Percentiles rank a stretch among this genome's conserved stretches.
phyloP scores from a whole-genome alignment of 2,888 invertebrate species.

The Calephelis perditalis region DNA sequence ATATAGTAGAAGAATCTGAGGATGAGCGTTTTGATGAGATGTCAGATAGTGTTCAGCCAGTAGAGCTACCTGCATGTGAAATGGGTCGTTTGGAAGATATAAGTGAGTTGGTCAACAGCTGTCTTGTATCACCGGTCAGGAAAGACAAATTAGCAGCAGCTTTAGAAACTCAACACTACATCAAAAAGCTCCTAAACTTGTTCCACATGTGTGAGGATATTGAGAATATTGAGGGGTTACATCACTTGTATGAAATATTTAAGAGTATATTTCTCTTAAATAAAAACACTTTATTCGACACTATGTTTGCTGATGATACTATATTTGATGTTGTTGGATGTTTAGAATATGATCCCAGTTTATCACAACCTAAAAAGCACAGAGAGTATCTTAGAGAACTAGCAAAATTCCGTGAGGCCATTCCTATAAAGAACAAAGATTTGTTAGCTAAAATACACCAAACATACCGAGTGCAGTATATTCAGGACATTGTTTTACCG shows the following conservation, averaged over 20 bases:
- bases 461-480: constrained; percentile 99
- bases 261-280: constrained; percentile 99
- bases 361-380: constrained; percentile 92
- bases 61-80: constrained; percentile 97
- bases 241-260: constrained; percentile 97
- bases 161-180: constrained; percentile 96
- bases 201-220: constrained; percentile 99
- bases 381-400: constrained; percentile 96
- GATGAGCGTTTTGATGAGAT: constrained; percentile 98
- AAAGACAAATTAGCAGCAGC: constrained; percentile 97
- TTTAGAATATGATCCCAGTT: constrained; percentile 96
- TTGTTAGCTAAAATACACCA: constrained; percentile 99
- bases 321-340: constrained; percentile 99
- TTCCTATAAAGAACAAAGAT: constrained; percentile 96
- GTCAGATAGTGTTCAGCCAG: constrained; percentile 95
- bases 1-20: constrained; percentile 96
- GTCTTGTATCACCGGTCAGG: constrained; percentile 91
- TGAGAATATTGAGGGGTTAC: constrained; percentile 95
- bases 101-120: constrained; percentile 93
- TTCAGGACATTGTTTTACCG: constrained; percentile 98
- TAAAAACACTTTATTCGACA: constrained; percentile 97
- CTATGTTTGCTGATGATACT: constrained; percentile 97
- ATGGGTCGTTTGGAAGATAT: constrained; percentile 96
- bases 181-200: constrained; percentile 94
- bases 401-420: constrained; percentile 94